These are phyloP conservation scores for Myiagra hebetior DNA, from an alignment of 2,113 vertebrate genomes.

Conservation along the genomic window DNA sequence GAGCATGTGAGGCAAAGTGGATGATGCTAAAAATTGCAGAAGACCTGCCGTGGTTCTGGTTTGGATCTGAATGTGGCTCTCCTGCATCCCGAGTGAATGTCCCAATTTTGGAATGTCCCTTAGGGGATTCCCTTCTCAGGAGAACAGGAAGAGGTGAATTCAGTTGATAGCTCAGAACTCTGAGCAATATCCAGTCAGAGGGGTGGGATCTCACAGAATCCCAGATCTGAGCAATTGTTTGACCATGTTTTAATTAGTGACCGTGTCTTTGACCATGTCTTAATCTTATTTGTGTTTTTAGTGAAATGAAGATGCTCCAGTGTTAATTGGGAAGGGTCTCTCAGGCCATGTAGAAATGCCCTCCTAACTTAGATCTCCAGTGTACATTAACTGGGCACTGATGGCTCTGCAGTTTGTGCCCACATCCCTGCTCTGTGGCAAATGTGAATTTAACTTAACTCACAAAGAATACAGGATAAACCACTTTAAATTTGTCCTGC, in stretches of 20 bases:
- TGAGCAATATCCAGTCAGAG: not conserved
- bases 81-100: not conserved
- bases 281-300: not conserved
- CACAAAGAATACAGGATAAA: not conserved
- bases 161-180: not conserved
- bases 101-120: not conserved
- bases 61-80: not conserved
- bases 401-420: not conserved
- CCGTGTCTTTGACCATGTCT: not conserved
- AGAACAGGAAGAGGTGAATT: not conserved
- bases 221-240: not conserved
- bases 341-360: not conserved
- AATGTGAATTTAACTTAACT: not conserved
- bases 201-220: not conserved
- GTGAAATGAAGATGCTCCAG: not conserved
- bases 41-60: too few relatives aligned
- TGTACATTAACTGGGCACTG: fast-evolving
- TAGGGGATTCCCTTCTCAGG: not conserved
- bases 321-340: not conserved
- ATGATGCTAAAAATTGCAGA: not conserved
- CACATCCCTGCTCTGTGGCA: fast-evolving
- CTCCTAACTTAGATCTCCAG: not conserved
- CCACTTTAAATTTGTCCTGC: not conserved
- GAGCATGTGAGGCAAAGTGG: not conserved
- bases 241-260: not conserved